Evolutionary conservation across 2,797 vertebrate species (phyloP).

Genomic region (Denticeps clupeoides): DNA sequence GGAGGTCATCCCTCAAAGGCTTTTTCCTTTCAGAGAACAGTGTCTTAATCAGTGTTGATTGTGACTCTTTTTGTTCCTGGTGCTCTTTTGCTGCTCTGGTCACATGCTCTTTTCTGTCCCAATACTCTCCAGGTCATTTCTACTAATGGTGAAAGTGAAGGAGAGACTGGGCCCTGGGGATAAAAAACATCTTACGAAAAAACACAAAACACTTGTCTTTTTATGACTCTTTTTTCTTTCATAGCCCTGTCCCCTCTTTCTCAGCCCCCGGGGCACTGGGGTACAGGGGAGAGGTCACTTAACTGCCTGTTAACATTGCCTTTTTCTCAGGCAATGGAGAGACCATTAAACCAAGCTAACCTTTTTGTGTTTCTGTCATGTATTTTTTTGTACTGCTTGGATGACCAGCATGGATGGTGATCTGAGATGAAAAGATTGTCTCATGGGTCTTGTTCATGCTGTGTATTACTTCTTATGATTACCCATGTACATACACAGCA

Average conservation of each 20-base stretch:
- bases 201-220: neutral
- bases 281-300: conserved; percentile 39
- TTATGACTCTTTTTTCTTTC: too few species aligned
- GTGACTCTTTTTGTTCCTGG: neutral
- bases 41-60: neutral
- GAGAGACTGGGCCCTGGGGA: neutral
- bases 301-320: conserved; percentile 41
- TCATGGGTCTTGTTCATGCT: too few species aligned
- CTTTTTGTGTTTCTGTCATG: conserved; percentile 45
- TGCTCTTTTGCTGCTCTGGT: conserved; percentile 9
- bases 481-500: too few species aligned
- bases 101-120: conserved; percentile 41
- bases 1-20: too few species aligned
- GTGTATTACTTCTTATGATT: too few species aligned
- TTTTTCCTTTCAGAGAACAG: neutral
- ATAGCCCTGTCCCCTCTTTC: neutral
- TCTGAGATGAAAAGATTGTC: too few species aligned
- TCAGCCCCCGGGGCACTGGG: conserved; percentile 9
- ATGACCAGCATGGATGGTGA: too few species aligned
- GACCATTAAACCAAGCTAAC: conserved; percentile 40
- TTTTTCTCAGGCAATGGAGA: conserved; percentile 40
- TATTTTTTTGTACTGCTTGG: neutral
- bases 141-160: conserved; percentile 14
- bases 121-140: conserved; percentile 52
- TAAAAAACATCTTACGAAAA: neutral